Conservation (phyloP, 2,888 invertebrate genomes). For the Drosophila pseudotalamancana region DNA sequence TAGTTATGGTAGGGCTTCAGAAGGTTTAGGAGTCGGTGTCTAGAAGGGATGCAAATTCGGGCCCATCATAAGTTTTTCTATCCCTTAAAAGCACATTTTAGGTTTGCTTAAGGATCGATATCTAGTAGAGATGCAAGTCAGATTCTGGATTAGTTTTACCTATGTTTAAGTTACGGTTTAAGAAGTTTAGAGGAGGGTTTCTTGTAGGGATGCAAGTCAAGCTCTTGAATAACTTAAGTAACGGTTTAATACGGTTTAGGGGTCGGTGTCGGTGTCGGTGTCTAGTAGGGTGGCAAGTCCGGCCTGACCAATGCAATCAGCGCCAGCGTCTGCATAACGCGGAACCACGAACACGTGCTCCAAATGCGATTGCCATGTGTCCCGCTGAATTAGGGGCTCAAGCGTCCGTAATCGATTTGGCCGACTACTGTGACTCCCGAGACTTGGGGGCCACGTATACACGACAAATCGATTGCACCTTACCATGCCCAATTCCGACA, state of each 20-base stretch:
- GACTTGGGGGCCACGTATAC: constrained; percentile 66
- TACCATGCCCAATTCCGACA: constrained; percentile 59
- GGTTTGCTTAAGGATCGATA: too few species aligned
- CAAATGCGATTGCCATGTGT: constrained; percentile 75
- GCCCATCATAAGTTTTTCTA: too few species aligned
- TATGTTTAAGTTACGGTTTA: too few species aligned
- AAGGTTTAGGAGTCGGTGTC: too few species aligned
- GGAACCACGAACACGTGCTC: constrained; percentile 73
- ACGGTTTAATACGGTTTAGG: too few species aligned
- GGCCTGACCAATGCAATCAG: constrained; percentile 69
- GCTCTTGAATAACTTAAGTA: too few species aligned
- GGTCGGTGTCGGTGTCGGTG: neutral
- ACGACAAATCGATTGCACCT: constrained; percentile 77
- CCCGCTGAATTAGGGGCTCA: constrained; percentile 60
- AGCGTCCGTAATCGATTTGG: constrained; percentile 75
- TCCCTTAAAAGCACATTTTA: too few species aligned
- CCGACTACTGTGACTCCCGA: constrained; percentile 35
- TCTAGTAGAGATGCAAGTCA: too few species aligned
- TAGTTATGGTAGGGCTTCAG: too few species aligned
- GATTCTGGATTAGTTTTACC: too few species aligned
- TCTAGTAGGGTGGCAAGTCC: constrained; percentile 14
- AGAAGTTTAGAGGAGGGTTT: neutral
- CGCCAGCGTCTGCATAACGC: constrained; percentile 49
- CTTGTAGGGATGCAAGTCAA: too few species aligned
- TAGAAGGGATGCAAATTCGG: too few species aligned